Conservation (phyloP, 1,140 invertebrate genomes). For the Rhopalosiphum padi region DNA sequence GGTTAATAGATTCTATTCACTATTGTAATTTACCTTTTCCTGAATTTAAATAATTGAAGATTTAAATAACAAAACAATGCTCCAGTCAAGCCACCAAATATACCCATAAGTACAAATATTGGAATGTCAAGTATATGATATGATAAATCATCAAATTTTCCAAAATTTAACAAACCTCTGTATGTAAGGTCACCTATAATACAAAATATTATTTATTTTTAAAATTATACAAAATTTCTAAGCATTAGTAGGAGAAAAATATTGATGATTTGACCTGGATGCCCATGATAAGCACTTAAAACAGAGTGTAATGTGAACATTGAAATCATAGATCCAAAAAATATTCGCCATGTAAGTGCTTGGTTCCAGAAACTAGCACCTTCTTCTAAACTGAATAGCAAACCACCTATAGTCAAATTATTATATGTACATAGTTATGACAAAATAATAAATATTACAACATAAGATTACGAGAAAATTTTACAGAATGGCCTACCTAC, state of each 20-base stretch:
- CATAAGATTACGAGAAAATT: neutral
- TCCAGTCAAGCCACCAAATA: slow-evolving; percentile 87
- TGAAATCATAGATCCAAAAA: slow-evolving; percentile 96
- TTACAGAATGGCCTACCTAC: slow-evolving; percentile 72
- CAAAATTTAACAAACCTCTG: slow-evolving; percentile 92
- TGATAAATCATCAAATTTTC: slow-evolving; percentile 89
- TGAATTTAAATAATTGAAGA: slow-evolving; percentile 85
- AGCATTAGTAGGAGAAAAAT: slow-evolving; percentile 59
- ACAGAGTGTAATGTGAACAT: slow-evolving; percentile 94
- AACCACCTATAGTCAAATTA: slow-evolving; percentile 77
- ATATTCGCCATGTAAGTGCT: slow-evolving; percentile 94
- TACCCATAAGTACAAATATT: slow-evolving; percentile 89
- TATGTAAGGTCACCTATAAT: slow-evolving; percentile 67
- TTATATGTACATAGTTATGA: slow-evolving; percentile 48
- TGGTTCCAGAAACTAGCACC: slow-evolving; percentile 99
- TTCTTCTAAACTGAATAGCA: slow-evolving; percentile 97
- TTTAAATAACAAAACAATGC: slow-evolving; percentile 95
- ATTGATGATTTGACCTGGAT: slow-evolving; percentile 77
- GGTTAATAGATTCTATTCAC: no score
- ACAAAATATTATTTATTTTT: slow-evolving; percentile 15
- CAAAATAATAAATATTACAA: slow-evolving; percentile 22
- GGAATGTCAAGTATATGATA: slow-evolving; percentile 91
- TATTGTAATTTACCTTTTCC: slow-evolving; percentile 71
- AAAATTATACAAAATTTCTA: neutral
- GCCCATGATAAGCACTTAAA: slow-evolving; percentile 86